These are phyloP conservation scores for Harpegnathos saltator DNA, from an alignment of 1,140 invertebrate genomes.

Conservation along the genomic window DNA sequence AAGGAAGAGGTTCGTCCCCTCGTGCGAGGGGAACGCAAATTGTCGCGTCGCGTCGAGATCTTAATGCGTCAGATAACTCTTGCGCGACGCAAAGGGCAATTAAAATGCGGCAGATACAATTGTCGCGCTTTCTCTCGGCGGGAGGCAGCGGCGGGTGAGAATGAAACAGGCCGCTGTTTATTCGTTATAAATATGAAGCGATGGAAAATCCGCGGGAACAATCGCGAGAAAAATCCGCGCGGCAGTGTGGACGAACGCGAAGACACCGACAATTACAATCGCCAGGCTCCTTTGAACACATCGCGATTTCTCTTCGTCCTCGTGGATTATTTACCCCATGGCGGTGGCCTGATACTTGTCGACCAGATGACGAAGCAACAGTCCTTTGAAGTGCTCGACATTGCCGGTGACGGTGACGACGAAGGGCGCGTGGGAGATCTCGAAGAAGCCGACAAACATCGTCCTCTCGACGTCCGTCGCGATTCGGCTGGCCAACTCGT, in stretches of 20 bases:
- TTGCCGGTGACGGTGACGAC: conserved; percentile 90
- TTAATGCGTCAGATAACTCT: no score
- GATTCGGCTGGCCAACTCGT: conserved; percentile 88
- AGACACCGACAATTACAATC: no score
- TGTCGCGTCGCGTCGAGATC: no score
- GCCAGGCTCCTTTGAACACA: background rate
- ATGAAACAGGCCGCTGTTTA: no score
- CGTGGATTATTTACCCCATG: conserved; percentile 88
- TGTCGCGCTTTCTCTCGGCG: no score
- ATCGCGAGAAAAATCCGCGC: no score
- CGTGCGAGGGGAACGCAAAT: background rate
- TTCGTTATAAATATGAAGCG: no score
- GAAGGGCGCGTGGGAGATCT: conserved; percentile 92
- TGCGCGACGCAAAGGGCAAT: no score
- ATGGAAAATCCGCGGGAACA: no score
- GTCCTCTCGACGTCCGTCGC: conserved; percentile 89
- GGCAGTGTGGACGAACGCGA: no score
- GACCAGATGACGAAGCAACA: conserved; percentile 90
- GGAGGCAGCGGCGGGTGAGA: no score
- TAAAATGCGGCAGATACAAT: no score
- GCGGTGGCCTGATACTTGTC: conserved; percentile 91
- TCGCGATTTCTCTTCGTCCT: background rate
- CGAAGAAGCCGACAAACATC: conserved; percentile 94
- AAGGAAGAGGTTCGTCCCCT: background rate
- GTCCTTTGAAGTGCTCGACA: conserved; percentile 89